Evolutionary conservation across 1,140 invertebrate species (phyloP), one percentile per base, ranked within the genome.

Genomic region (Euura lappo): DNA sequence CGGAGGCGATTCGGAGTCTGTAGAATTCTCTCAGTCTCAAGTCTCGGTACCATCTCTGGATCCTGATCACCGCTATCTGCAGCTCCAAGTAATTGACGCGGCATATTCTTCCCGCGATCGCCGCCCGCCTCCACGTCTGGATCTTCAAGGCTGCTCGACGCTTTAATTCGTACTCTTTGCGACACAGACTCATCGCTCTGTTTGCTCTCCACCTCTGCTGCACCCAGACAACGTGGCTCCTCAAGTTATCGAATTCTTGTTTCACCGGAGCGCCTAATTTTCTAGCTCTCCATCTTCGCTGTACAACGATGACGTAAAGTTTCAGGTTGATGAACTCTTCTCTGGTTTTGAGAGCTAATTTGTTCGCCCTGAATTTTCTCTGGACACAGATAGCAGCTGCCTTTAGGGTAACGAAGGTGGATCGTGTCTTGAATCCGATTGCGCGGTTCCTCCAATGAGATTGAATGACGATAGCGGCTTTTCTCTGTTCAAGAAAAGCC

Each of bases 21-120:
- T 46, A 44, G 13, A 45, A 67, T 60, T 67, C 13, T 11, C 73
- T 7, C 51, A 74, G 44, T 2, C 65, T 13, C 6, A 43, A 69
- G 44, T 42, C 47, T 76, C 73, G 44, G 70, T 71, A 76, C 77
- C 79, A 66, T 75, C 77, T 72, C 72, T 81, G 77, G 65, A 81
- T 77, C 45, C 44, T 76, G 42, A 71, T 73, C n/a, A 68, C 74
- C 88, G 79, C n/a, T 84, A 70, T 64, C 85, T 85, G 72, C 83
- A 88, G 69, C 85, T 2, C 77, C 74, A 70, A 79, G 65, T 0
- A 86, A 71, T 45, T 81, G 47, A 74, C 83, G 86, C 43, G 90
- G 86, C 0, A 88, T 85, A 69, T 91, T 79, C 80, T 86, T 88
- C 47, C 90, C 90, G 75, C 89, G 85, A 7, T 82, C 79, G 28